Evolutionary conservation across 1,140 invertebrate species (phyloP).

Genomic region (Harpegnathos saltator): DNA sequence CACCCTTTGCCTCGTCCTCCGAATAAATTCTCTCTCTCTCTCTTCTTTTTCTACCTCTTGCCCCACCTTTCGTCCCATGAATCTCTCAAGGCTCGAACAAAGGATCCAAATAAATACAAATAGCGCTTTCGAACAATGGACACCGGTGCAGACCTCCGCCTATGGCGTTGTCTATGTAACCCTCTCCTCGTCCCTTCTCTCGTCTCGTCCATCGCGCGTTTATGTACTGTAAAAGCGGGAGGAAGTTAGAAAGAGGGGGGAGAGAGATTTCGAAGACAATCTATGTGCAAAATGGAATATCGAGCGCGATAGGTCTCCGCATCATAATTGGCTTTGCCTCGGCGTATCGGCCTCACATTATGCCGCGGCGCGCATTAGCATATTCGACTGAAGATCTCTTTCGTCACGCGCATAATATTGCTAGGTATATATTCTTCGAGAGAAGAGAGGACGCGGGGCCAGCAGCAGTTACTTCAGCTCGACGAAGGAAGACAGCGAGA

Average conservation of each 20-base stretch:
- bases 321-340: constrained; percentile 84
- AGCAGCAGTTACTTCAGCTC: constrained; percentile 10
- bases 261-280: constrained; percentile 36
- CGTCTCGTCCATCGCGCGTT: constrained; percentile 61
- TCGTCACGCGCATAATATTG: constrained; percentile 84
- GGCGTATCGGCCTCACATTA: constrained; percentile 80
- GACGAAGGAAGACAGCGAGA: background rate
- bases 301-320: constrained; percentile 70
- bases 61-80: constrained; percentile 61
- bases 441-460: background rate
- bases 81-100: constrained; percentile 75
- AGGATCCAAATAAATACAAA: constrained; percentile 83
- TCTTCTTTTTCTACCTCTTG: constrained; percentile 53
- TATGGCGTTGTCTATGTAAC: constrained; percentile 78
- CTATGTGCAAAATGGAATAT: constrained; percentile 57
- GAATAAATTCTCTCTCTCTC: constrained; percentile 72
- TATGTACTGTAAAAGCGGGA: constrained; percentile 34
- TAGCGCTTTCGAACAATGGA: constrained; percentile 82
- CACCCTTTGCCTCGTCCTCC: constrained; percentile 70
- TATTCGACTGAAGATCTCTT: constrained; percentile 83
- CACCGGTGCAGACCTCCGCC: constrained; percentile 74
- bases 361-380: constrained; percentile 79
- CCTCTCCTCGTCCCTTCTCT: constrained; percentile 40
- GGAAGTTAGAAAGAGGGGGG: background rate
- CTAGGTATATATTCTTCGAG: constrained; percentile 41